Percentiles rank a stretch among this genome's conserved stretches.
phyloP scores from a whole-genome alignment of 2,797 vertebrate species.

The Pyrocephalus nanus region DNA sequence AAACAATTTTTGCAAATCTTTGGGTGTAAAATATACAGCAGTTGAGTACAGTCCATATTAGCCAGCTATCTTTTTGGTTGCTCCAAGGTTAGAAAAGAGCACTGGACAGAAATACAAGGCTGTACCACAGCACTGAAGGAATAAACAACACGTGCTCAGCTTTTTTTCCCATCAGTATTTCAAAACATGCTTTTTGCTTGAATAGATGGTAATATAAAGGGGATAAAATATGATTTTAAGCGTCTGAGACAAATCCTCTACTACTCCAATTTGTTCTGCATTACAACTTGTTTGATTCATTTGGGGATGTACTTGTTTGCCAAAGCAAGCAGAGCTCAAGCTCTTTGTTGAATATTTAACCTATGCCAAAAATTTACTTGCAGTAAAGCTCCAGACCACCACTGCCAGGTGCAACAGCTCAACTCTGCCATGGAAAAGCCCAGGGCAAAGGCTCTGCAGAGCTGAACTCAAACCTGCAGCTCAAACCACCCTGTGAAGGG shows the following conservation, averaged over 20 bases:
- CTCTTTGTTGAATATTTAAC: conserved; percentile 63
- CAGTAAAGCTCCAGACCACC: neutral
- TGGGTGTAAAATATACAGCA: conserved; percentile 13
- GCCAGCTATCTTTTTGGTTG: neutral
- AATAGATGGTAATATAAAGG: conserved; percentile 39
- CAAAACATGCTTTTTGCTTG: neutral
- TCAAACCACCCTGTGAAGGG: neutral
- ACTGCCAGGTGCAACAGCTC: neutral
- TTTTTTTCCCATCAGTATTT: neutral
- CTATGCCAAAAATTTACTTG: conserved; percentile 16
- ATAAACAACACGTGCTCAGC: neutral
- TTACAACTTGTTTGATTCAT: conserved; percentile 72
- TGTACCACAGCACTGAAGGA: neutral
- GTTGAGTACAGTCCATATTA: neutral
- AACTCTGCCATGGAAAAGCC: neutral
- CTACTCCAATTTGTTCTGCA: conserved; percentile 68
- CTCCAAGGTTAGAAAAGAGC: neutral
- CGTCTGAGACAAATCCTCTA: conserved; percentile 64
- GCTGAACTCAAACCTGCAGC: neutral
- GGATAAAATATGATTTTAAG: conserved; percentile 68
- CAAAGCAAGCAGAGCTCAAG: conserved; percentile 66
- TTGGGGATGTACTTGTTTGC: conserved; percentile 64
- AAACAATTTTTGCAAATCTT: conserved; percentile 64
- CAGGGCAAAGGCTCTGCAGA: neutral
- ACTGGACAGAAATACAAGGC: neutral